Evolutionary conservation across 1,140 invertebrate genomes (phyloP).

Genomic region (Drosophila cardini): DNA sequence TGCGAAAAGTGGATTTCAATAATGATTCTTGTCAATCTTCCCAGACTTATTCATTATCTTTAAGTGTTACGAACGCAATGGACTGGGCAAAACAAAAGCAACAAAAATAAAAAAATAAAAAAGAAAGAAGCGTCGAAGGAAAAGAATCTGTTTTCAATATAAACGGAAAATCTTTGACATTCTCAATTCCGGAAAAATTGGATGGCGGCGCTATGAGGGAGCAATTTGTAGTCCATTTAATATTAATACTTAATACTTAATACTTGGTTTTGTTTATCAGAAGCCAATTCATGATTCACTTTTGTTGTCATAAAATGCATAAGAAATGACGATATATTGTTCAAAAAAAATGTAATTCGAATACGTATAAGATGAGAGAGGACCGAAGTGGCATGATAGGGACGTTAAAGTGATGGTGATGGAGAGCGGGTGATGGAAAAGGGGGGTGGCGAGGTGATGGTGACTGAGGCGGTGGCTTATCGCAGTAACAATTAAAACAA

Average conservation of each 20-base stretch:
- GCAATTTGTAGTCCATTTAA: conserved; percentile 47
- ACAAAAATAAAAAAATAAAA: too few species aligned
- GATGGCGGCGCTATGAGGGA: neutral
- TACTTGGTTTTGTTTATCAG: too few species aligned
- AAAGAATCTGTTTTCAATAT: neutral
- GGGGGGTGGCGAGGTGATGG: too few species aligned
- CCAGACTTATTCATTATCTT: too few species aligned
- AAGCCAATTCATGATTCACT: too few species aligned
- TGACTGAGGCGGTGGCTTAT: conserved; percentile 38
- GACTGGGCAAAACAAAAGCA: neutral
- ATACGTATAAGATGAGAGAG: too few species aligned
- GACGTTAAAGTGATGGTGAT: too few species aligned
- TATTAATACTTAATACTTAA: too few species aligned
- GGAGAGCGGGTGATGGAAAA: too few species aligned
- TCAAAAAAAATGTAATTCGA: conserved; percentile 4
- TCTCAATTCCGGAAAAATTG: conserved; percentile 7
- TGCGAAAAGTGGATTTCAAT: too few species aligned
- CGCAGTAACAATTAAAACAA: conserved; percentile 79
- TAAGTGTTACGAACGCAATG: neutral
- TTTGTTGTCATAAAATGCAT: conserved; percentile 68
- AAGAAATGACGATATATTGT: conserved; percentile 5
- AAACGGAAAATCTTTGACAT: neutral
- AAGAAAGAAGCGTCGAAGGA: neutral
- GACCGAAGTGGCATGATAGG: too few species aligned
- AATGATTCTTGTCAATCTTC: too few species aligned